Evolutionary conservation across 2,113 vertebrate species (phyloP).

Genomic region (Excalfactoria chinensis): DNA sequence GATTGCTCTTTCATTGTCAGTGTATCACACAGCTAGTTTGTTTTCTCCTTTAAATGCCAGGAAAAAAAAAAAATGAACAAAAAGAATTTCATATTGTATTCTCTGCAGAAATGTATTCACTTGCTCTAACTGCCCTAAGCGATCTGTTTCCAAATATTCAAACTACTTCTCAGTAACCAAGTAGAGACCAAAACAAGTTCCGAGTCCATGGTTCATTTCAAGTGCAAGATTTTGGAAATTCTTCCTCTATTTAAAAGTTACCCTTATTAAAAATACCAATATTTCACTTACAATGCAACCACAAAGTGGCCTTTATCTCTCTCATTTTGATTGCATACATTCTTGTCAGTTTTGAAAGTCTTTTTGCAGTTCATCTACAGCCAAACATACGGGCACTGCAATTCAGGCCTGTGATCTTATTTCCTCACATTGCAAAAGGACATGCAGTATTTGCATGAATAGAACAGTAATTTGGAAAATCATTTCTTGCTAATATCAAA

Average conservation of each 20-base stretch:
- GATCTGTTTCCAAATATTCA: conserved; percentile 47
- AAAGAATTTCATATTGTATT: conserved; percentile 1
- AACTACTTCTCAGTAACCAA: conserved; percentile 30
- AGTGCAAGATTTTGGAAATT: background rate
- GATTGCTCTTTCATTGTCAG: background rate
- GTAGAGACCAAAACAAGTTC: conserved; percentile 20
- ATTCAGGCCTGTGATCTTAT: background rate
- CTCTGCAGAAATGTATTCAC: background rate
- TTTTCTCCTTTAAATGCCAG: background rate
- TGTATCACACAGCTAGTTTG: background rate
- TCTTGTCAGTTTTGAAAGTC: background rate
- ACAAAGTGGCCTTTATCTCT: background rate
- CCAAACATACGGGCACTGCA: background rate
- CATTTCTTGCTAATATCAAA: background rate
- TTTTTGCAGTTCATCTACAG: background rate
- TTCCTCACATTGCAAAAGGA: background rate
- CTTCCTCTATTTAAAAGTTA: background rate
- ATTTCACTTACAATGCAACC: background rate
- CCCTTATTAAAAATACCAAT: background rate
- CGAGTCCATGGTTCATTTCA: background rate
- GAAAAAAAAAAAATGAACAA: background rate
- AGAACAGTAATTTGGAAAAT: background rate
- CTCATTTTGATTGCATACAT: background rate
- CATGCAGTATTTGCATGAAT: background rate
- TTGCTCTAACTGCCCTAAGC: background rate